A percentile compares a stretch with the other conserved stretches of the same genome.
Conservation (phyloP, 2,888 invertebrate species). For the Drosophila leonis region DNA sequence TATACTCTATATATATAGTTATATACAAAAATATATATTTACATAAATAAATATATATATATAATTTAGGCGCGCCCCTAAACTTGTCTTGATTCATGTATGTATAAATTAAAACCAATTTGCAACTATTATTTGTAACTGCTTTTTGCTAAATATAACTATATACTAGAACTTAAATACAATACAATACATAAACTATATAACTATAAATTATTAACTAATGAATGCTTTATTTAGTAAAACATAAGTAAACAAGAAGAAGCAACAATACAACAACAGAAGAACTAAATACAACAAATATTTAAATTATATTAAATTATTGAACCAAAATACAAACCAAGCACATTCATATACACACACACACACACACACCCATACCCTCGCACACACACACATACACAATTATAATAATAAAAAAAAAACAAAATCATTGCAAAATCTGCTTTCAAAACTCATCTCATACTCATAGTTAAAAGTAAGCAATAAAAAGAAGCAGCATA, state of each 20-base stretch:
- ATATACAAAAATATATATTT: slow-evolving; percentile 28
- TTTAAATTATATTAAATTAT: slow-evolving; percentile 74
- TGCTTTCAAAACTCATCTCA: slow-evolving; percentile 79
- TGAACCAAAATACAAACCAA: slow-evolving; percentile 67
- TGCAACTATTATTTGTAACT: slow-evolving; percentile 68
- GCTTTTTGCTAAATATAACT: slow-evolving; percentile 53
- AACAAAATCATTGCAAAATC: slow-evolving; percentile 72
- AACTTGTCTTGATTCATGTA: slow-evolving; percentile 60
- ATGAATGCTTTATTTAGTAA: slow-evolving; percentile 76
- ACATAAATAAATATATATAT: slow-evolving; percentile 22
- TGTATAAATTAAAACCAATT: slow-evolving; percentile 67
- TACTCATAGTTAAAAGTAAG: slow-evolving; percentile 77
- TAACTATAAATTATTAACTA: slow-evolving; percentile 45
- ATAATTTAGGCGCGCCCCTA: slow-evolving; percentile 48
- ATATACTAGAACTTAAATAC: slow-evolving; percentile 11
- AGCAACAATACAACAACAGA: slow-evolving; percentile 34
- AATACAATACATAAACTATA: slow-evolving; percentile 23
- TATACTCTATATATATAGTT: slow-evolving; percentile 19
- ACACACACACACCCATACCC: slow-evolving; percentile 26
- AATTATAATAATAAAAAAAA: slow-evolving; percentile 39
- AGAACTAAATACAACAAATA: slow-evolving; percentile 42
- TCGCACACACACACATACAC: slow-evolving; percentile 31
- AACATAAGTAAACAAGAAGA: slow-evolving; percentile 45
- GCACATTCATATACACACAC: slow-evolving; percentile 59
- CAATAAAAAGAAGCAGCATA: slow-evolving; percentile 35